Percentiles rank a stretch among this genome's conserved stretches.
Evolutionary conservation across 2,888 invertebrate genomes (phyloP).

Genomic region (Netelia virgata): DNA sequence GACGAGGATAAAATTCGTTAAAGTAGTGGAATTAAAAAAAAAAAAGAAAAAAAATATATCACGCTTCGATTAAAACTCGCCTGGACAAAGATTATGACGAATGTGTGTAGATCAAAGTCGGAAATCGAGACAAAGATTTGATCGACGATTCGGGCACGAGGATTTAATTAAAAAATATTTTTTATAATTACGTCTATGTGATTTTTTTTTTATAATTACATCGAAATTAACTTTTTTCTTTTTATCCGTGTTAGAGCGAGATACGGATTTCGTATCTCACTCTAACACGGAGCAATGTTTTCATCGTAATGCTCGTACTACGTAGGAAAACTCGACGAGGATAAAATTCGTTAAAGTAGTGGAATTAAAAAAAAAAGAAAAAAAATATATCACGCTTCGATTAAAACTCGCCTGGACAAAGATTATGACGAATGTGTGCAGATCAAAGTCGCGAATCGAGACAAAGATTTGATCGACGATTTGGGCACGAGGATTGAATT

Average conservation of each 20-base stretch:
- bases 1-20: neutral
- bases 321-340: neutral
- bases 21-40: neutral
- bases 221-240: neutral
- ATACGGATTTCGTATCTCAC: no score
- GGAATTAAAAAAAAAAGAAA: neutral
- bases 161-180: no score
- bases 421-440: neutral
- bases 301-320: neutral
- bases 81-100: neutral
- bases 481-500: no score
- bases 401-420: neutral
- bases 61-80: neutral
- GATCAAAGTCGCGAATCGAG: neutral
- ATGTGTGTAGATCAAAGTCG: neutral
- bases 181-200: no score
- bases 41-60: neutral
- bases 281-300: neutral
- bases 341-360: neutral
- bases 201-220: no score
- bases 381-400: neutral
- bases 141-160: no score
- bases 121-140: no score
- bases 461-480: no score
- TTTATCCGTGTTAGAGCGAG: no score